Base-by-base conservation (phyloP, 2,888 invertebrate species). In the Mesochorus sp. region DNA sequence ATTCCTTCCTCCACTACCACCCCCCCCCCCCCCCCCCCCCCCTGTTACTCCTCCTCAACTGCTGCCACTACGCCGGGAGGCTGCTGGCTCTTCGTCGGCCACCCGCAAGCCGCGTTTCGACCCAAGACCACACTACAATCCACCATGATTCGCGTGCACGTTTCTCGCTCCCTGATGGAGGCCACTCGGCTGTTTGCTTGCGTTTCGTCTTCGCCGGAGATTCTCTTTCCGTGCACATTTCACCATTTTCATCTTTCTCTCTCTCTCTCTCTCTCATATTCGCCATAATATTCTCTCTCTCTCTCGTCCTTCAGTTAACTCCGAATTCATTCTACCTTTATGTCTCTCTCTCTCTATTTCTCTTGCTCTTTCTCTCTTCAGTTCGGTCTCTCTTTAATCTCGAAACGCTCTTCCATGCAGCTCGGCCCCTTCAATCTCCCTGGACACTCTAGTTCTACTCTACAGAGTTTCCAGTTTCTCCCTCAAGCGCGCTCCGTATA, bases 181-280 rank as follows among this genome's bases (percentile, higher is more conserved):
- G 77, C 77, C 72, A 77, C 77, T 72, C 77, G 77, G 61, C 75
- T 74, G 70, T 78, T 74, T 78, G 66, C 71, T 73, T 55, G 70
- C 62, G 21, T 70, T 71, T 68, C 68, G 42, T 73, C 64, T 61
- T 70, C 67, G 39, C 39, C 39, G 14, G 34, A 44, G 10, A 34
- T 47, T 31, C 47, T 31, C 31, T 34, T 3, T 12, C 8, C 44
- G 6, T 31, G 39, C 6, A 12, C 39, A 39, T 12, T 12, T 39
- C 12, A 2, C 39, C 12, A 39, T 39, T 39, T 39, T 39, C 12
- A 39, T 39, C 2, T 12, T 14, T 39, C 12, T 39, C 39, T 39
- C 14, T 8, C 49, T 31, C 28, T 39, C 28, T 19, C 51, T n/a
- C 44, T 61, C 42, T 59, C 34, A n/a, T n/a, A n/a, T n/a, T n/a